Evolutionary conservation across 64 coral and sea anemone genomes (phyloP), one percentile per base, ranked within the genome.

Genomic region (Montipora cactus): DNA sequence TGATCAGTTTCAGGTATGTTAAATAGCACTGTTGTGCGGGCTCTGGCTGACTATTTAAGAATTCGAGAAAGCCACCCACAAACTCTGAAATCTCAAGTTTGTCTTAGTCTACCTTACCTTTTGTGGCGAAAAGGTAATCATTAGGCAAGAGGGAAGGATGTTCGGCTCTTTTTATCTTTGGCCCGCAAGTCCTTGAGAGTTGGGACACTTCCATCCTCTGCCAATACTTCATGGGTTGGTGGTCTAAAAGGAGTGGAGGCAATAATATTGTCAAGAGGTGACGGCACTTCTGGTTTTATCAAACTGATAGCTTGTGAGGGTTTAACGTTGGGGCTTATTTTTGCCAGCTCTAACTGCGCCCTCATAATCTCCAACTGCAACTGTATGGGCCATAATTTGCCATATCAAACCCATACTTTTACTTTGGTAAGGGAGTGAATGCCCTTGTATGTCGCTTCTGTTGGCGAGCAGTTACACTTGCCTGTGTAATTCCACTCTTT

Each of bases 391-490:
- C 37, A 37, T 37, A 37, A 37, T 37, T 37, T 37, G 1, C 37
- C 37, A 37, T 37, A 37, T 37, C 37, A 37, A 37, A 37, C 37
- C 37, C 37, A 37, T 37, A 37, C 37, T 37, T 37, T 37, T 37
- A 37, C 37, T 37, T 37, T 37, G 37, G 37, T 37, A 37, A 2
- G 37, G 37, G 37, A 37, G 59, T 90, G 88, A 61, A 59, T 64
- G 47, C 48, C 23, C 77, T 90, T 90, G 75, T 90, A 90, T 49
- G 5, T 69, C 51, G 53, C 52, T 12, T 80, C 76, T 12, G 76
- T 78, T 62, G 58, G 76, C 8, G 23, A 49, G 77, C 88, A 90
- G 77, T 47, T 66, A 80, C 88, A 90, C 44, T 90, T 90, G 19
- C 88, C 88, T 11, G 74, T 44, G 37, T 90, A 80, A 80, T 80